A percentile compares a stretch with the other conserved stretches of the same genome.
phyloP scores from a whole-genome alignment of 2,888 invertebrate genomes.

The Pelosia muscerda region DNA sequence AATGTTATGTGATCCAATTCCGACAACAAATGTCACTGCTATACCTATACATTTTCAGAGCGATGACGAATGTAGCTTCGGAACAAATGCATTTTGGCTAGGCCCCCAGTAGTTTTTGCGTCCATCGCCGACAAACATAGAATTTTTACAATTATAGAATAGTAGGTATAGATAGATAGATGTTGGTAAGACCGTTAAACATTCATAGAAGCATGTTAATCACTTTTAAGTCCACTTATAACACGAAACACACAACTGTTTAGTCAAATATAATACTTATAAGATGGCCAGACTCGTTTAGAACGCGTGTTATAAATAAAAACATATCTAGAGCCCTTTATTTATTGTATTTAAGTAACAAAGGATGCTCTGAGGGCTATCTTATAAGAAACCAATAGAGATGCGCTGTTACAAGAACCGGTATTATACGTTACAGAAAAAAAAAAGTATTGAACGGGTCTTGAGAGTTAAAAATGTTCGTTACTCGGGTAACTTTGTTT shows the following conservation, averaged over 20 bases:
- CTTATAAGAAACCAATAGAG: constrained; percentile 5
- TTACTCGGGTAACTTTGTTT: neutral
- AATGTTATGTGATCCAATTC: too few species aligned
- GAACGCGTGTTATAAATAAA: neutral
- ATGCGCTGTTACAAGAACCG: constrained; percentile 8
- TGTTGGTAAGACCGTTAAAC: too few species aligned
- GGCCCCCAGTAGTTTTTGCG: too few species aligned
- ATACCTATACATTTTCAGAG: too few species aligned
- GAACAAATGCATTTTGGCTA: too few species aligned
- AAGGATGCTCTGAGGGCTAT: constrained; percentile 1
- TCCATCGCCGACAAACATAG: too few species aligned
- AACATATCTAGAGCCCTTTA: neutral
- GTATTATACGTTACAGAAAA: neutral
- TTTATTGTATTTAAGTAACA: constrained; percentile 22
- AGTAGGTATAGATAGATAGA: too few species aligned
- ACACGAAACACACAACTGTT: neutral
- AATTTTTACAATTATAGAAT: too few species aligned
- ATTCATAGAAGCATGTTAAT: neutral
- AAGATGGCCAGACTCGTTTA: constrained; percentile 7
- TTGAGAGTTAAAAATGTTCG: constrained; percentile 8
- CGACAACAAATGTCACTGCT: too few species aligned
- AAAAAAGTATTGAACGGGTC: constrained; percentile 2
- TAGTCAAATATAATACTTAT: neutral
- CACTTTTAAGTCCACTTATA: neutral
- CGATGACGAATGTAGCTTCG: too few species aligned